Conservation (phyloP, 2,888 invertebrate genomes). For the Alviniconcha strummeri region DNA sequence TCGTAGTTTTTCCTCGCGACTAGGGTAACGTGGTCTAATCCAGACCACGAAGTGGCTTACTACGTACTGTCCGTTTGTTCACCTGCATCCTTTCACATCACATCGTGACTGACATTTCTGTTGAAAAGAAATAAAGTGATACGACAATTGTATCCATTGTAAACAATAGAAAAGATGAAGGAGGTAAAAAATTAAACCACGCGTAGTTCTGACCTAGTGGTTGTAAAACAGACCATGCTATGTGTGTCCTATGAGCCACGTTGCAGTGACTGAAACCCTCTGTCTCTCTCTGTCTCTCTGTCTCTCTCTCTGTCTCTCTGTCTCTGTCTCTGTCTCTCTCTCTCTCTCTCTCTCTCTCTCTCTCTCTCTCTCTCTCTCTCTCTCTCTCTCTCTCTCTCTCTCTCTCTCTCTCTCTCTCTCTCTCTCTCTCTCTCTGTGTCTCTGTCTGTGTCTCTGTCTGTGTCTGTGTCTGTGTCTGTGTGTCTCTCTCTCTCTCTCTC, state of each 20-base stretch:
- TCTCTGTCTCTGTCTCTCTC: neutral
- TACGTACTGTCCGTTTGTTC: no score
- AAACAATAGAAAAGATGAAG: neutral
- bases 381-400: no score
- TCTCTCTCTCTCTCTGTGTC: no score
- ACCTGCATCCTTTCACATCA: no score
- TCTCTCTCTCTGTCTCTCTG: neutral
- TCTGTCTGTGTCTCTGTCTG: no score
- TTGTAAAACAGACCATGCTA: neutral
- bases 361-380: neutral
- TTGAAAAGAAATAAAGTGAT: neutral
- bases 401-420: no score
- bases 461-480: no score
- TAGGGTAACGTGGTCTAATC: no score
- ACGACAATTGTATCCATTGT: neutral
- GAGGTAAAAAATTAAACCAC: no score
- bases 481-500: no score
- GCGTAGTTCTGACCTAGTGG: neutral
- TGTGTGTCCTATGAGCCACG: neutral
- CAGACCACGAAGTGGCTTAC: no score
- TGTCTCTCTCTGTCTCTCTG: constrained; percentile 5
- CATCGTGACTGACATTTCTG: neutral
- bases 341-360: neutral
- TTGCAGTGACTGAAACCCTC: neutral
- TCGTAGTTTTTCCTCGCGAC: no score